Evolutionary conservation across 2,888 invertebrate genomes (phyloP).

Genomic region (Thelaira solivaga): DNA sequence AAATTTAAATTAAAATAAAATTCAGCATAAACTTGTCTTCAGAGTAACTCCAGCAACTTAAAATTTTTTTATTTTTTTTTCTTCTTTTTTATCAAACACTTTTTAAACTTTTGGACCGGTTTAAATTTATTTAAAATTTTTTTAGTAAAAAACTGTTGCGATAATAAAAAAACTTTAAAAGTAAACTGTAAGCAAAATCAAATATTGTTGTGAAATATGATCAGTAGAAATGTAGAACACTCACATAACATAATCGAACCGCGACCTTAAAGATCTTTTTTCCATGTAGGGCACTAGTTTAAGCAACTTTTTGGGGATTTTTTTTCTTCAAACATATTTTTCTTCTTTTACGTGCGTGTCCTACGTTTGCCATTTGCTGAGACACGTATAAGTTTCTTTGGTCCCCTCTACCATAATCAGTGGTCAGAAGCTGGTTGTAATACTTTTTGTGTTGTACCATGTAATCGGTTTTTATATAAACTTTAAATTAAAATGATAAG

Average conservation of each 20-base stretch:
- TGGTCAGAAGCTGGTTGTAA: too few species aligned
- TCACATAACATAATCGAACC: too few species aligned
- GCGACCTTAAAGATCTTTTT: too few species aligned
- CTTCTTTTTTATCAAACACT: constrained; percentile 1
- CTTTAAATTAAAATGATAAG: too few species aligned
- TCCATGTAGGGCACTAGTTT: constrained; percentile 33
- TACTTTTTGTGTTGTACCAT: too few species aligned
- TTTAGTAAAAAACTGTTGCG: constrained; percentile 28
- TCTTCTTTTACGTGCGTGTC: neutral
- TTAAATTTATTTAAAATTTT: constrained; percentile 46
- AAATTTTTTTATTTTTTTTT: neutral
- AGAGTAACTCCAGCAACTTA: constrained; percentile 8
- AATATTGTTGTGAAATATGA: constrained; percentile 46
- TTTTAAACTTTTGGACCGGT: constrained; percentile 43
- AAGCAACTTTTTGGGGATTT: constrained; percentile 11
- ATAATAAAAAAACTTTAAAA: neutral
- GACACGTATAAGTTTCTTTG: too few species aligned
- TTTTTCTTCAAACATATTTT: neutral
- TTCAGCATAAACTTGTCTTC: constrained; percentile 37
- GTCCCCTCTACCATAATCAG: too few species aligned
- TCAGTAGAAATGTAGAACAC: constrained; percentile 45
- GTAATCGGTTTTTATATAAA: too few species aligned
- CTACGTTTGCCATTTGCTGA: too few species aligned
- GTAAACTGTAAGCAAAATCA: constrained; percentile 25
- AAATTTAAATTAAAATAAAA: neutral